A percentile compares a stretch with the other conserved stretches of the same genome.
Evolutionary conservation across 2,797 vertebrate species (phyloP).

Genomic region (Cyclura pinguis): DNA sequence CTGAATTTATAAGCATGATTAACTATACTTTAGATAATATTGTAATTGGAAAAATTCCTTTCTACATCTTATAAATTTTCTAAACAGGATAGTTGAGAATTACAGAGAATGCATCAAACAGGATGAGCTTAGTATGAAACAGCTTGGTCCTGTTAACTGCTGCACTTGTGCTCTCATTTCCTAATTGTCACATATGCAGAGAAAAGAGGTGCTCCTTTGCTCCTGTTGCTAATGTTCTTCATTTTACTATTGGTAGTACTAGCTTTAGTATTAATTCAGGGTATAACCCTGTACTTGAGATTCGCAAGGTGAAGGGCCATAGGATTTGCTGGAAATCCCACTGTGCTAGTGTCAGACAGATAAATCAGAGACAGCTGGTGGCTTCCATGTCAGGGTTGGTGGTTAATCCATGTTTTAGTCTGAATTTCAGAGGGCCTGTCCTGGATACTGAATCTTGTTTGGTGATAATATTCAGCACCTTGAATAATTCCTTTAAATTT

Average conservation of each 20-base stretch:
- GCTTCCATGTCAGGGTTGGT: no score
- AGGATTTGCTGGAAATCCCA: background rate
- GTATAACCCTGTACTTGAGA: background rate
- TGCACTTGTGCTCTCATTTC: background rate
- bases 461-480: no score
- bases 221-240: background rate
- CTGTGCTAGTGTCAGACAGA: no score
- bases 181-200: background rate
- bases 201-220: background rate
- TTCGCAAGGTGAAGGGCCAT: background rate
- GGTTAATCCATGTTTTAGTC: no score
- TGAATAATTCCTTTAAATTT: no score
- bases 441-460: no score
- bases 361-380: no score
- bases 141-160: background rate
- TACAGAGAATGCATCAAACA: fast-evolving
- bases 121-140: background rate
- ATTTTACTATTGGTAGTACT: background rate
- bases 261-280: background rate
- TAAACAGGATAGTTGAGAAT: fast-evolving
- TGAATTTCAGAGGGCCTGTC: no score
- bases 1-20: fast-evolving
- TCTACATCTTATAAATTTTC: background rate
- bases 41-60: background rate
- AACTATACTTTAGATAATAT: background rate